Conservation (phyloP, 35 echinoderm and acorn worm species). For the Diadema setosum region DNA sequence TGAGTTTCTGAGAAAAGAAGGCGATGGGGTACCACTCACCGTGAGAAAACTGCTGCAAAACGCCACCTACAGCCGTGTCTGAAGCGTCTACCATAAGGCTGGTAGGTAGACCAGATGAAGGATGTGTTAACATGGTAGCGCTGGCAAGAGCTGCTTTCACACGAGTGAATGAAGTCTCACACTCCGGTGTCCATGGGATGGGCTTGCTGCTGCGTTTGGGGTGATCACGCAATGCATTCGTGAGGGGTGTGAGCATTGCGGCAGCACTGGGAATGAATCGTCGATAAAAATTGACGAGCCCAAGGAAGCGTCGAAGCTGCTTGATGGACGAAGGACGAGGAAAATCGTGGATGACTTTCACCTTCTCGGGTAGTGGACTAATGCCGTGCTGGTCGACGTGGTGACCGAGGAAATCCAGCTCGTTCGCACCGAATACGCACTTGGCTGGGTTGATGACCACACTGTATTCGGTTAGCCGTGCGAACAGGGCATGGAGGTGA, state of each 20-base stretch:
- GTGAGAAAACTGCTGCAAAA: slow-evolving; percentile 23
- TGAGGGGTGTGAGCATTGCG: slow-evolving; percentile 4
- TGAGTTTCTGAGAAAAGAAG: slow-evolving; percentile 36
- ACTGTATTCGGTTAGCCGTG: slow-evolving; percentile 24
- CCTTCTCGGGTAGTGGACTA: slow-evolving; percentile 26
- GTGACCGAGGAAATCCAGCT: slow-evolving; percentile 39
- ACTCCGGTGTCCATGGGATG: neutral
- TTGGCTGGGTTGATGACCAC: slow-evolving; percentile 46
- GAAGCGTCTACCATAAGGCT: slow-evolving; percentile 37
- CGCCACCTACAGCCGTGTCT: slow-evolving; percentile 46
- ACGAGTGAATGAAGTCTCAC: neutral
- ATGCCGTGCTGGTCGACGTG: slow-evolving; percentile 29
- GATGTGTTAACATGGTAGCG: slow-evolving; percentile 46
- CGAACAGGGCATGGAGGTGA: slow-evolving; percentile 36
- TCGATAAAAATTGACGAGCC: slow-evolving; percentile 60
- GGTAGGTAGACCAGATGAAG: neutral
- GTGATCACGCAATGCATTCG: slow-evolving; percentile 3
- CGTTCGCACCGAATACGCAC: slow-evolving; percentile 23
- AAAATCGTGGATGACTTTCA: slow-evolving; percentile 32
- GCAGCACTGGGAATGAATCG: slow-evolving; percentile 57
- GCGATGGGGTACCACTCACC: slow-evolving; percentile 20
- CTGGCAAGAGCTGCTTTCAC: neutral
- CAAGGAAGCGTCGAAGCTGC: slow-evolving; percentile 23
- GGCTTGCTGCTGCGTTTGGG: neutral
- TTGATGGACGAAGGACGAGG: neutral